These are phyloP conservation scores for Meliscaeva auricollis DNA, from an alignment of 2,888 invertebrate species.

Conservation along the genomic window DNA sequence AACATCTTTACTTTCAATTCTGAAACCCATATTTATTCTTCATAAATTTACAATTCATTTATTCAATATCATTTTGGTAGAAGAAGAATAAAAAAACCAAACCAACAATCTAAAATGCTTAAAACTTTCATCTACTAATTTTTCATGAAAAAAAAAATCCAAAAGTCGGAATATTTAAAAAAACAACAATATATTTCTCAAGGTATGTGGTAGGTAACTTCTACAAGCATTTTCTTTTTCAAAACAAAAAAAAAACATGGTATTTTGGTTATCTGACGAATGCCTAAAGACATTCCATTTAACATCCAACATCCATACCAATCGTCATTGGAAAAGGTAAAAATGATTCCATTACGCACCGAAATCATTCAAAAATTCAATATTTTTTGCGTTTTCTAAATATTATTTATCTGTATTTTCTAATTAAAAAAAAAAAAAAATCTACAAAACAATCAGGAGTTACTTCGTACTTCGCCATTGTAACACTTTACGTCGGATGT, in stretches of 20 bases:
- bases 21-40: not conserved
- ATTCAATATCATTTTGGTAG: not conserved
- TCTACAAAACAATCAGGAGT: slow-evolving; percentile 80
- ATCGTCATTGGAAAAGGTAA: slow-evolving; percentile 63
- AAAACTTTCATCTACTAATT: slow-evolving; percentile 10
- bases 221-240: not conserved
- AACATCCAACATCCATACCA: slow-evolving; percentile 19
- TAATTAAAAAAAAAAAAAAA: slow-evolving; percentile 40
- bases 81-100: not conserved
- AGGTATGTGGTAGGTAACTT: slow-evolving; percentile 36
- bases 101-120: not conserved
- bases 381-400: slow-evolving; percentile 6
- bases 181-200: not conserved
- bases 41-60: not conserved
- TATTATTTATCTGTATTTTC: not conserved
- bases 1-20: not conserved
- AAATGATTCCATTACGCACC: slow-evolving; percentile 11
- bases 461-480: slow-evolving; percentile 86
- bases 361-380: slow-evolving; percentile 30
- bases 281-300: slow-evolving; percentile 52
- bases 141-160: slow-evolving; percentile 43
- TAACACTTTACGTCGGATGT: slow-evolving; percentile 86
- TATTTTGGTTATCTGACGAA: not conserved
- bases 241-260: slow-evolving; percentile 1
- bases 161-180: slow-evolving; percentile 52